Evolutionary conservation across 2,797 vertebrate genomes (phyloP).

Genomic region (Onychomys leucogaster): DNA sequence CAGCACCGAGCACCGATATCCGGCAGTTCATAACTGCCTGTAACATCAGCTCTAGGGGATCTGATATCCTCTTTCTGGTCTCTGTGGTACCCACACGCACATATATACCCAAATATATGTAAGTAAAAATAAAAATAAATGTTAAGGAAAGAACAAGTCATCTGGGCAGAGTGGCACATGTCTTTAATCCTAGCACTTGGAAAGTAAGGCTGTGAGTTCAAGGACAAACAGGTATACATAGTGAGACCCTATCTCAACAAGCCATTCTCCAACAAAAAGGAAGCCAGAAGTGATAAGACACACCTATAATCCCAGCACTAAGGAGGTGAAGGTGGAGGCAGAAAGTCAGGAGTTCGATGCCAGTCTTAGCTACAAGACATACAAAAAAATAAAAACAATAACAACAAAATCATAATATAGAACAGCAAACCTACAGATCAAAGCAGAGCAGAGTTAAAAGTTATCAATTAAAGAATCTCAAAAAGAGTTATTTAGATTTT

Average conservation of each 20-base stretch:
- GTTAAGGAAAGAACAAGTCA: neutral
- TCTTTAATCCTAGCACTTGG: neutral
- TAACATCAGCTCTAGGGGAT: neutral
- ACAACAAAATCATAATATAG: neutral
- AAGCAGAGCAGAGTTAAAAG: neutral
- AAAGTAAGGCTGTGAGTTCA: neutral
- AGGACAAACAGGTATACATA: neutral
- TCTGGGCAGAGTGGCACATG: no score
- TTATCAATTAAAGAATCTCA: conserved; percentile 17
- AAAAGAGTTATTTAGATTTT: conserved; percentile 12
- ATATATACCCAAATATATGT: neutral
- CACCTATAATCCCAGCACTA: neutral
- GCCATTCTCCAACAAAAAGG: neutral
- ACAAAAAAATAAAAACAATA: neutral
- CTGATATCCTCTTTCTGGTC: neutral
- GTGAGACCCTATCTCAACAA: no score
- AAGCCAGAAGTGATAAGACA: neutral
- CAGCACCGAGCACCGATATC: neutral
- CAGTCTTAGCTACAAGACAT: neutral
- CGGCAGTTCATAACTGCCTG: neutral
- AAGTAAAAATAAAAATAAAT: neutral
- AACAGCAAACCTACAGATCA: conserved; percentile 6
- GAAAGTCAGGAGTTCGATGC: neutral
- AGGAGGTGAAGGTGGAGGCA: neutral
- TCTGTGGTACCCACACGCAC: neutral